Evolutionary conservation across 2,797 vertebrate species (phyloP).

Genomic region (Hyperoplus lanceolatus): DNA sequence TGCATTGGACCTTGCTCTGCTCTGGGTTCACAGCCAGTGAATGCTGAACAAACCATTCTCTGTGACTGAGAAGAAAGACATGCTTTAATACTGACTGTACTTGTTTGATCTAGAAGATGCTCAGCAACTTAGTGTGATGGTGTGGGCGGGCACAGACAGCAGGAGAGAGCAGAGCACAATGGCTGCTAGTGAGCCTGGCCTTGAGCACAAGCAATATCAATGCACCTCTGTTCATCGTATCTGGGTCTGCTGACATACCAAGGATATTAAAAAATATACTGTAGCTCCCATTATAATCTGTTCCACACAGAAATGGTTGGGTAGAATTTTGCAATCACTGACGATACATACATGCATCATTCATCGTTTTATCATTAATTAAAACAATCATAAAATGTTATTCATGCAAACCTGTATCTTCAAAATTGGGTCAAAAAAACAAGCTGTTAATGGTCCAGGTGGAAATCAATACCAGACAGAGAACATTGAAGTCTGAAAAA

Average conservation of each 20-base stretch:
- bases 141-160: conserved; percentile 4
- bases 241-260: conserved; percentile 47
- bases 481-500: background rate
- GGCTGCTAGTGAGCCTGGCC: conserved; percentile 27
- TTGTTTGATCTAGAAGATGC: conserved; percentile 47
- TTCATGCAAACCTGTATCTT: background rate
- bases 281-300: background rate
- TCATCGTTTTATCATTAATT: too few species aligned
- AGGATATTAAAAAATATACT: conserved; percentile 10
- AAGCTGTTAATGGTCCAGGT: background rate
- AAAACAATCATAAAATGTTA: too few species aligned
- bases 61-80: conserved; percentile 63
- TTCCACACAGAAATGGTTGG: background rate
- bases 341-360: too few species aligned
- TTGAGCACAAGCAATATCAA: conserved; percentile 35
- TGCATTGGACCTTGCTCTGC: background rate
- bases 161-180: conserved; percentile 32
- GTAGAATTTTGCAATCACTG: background rate
- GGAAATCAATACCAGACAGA: background rate
- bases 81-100: conserved; percentile 52
- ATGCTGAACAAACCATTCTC: conserved; percentile 60
- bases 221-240: conserved; percentile 40
- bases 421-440: background rate
- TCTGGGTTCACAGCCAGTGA: conserved; percentile 23
- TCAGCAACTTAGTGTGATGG: conserved; percentile 19